Base-by-base conservation (phyloP, 2,888 invertebrate species). In the Drosophila birchii region DNA sequence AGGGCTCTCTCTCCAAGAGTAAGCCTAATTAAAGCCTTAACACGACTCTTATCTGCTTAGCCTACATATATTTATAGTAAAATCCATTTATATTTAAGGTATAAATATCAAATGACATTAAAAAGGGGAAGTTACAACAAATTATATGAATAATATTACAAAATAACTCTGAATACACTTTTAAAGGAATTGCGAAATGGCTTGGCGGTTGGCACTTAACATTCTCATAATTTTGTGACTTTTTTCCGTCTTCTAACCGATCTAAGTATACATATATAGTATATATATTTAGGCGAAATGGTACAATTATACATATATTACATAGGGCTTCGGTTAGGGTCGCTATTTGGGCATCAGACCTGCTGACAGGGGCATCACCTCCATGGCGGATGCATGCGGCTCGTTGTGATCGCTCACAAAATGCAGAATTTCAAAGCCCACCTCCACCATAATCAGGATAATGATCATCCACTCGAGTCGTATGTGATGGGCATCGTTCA, bases 401-500 rank as follows among this genome's bases (percentile, higher is more conserved):
- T 61, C 90, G 95, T n/a, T 34, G 26, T 18, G 47, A 38, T 51
- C 69, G 36, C 69, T 68, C 45, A 95, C 92, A 88, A 95, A 95
- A 91, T 97, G 97, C 55, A 97, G 92, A 60, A 95, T 93, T 93
- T 97, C 97, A 92, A 97, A 97, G 75, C 94, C 95, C 18, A 99
- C 99, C 93, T 99, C 99, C 0, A 98, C 97, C 94, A 98, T 95
- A 93, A 99, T 99, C 43, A 99, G 95, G 26, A 96, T 94, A 74
- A 99, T 99, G 79, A 99, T 98, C 97, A 99, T 98, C 98, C 98
- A 98, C 92, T 99, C 99, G 0, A 99, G 94, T 1, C 98, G 94
- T 14, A 97, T 95, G 92, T 98, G 98, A 93, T 99, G 99, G 12
- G 96, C 94, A 93, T 99, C 98, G 63, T 96, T 97, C 32, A 99